A percentile compares a stretch with the other conserved stretches of the same genome.
Evolutionary conservation across 2,888 invertebrate genomes (phyloP).

Genomic region (Prenolepis imparis): DNA sequence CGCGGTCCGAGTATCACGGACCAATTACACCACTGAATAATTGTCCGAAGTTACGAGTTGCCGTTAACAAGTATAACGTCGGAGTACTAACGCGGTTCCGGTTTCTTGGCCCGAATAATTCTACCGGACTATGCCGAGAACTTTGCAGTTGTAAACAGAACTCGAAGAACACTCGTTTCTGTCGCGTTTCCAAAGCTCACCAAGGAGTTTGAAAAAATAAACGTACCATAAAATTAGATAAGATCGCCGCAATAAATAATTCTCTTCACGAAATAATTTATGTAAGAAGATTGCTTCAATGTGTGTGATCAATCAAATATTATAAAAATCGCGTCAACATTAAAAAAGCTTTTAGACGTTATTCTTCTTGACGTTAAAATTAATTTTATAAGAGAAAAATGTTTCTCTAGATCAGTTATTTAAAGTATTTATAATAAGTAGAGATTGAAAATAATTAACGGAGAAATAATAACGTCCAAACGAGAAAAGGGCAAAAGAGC

Average conservation of each 20-base stretch:
- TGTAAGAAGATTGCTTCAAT: neutral
- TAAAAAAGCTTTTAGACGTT: neutral
- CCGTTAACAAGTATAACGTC: slow-evolving; percentile 74
- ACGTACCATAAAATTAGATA: slow-evolving; percentile 29
- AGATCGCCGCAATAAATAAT: slow-evolving; percentile 17
- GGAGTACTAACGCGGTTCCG: slow-evolving; percentile 72
- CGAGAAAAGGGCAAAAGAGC: neutral
- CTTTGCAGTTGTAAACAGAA: slow-evolving; percentile 69
- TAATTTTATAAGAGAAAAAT: neutral
- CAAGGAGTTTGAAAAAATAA: slow-evolving; percentile 47
- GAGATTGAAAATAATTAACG: slow-evolving; percentile 34
- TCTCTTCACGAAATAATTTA: slow-evolving; percentile 13
- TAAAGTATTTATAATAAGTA: neutral
- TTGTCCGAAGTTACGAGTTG: slow-evolving; percentile 75
- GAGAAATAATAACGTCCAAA: neutral
- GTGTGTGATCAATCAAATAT: neutral
- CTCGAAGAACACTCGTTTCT: slow-evolving; percentile 49
- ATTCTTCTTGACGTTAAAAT: neutral
- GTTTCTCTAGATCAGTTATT: neutral
- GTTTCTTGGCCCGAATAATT: slow-evolving; percentile 76
- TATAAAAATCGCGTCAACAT: neutral
- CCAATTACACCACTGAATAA: slow-evolving; percentile 76
- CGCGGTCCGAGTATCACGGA: slow-evolving; percentile 65
- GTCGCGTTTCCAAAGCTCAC: slow-evolving; percentile 49
- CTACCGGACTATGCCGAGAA: slow-evolving; percentile 64